These are phyloP conservation scores for Marasmarcha lunaedactyla DNA, from an alignment of 2,888 invertebrate genomes.

Conservation along the genomic window DNA sequence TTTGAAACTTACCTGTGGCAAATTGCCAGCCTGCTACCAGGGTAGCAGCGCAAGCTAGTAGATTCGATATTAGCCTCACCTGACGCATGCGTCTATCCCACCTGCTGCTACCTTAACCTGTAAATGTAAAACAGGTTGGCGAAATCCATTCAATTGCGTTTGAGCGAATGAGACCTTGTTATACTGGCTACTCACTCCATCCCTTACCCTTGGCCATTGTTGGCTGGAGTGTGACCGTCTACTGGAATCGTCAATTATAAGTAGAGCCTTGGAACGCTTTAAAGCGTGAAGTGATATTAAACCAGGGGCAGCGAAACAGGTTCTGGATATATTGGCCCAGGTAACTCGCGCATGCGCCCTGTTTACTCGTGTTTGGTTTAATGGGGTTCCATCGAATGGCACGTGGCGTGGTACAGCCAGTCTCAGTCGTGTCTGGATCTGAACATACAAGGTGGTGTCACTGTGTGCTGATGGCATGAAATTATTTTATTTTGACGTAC, in stretches of 20 bases:
- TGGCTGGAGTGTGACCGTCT: background rate
- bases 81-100: slow-evolving; percentile 66
- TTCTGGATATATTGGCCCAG: slow-evolving; percentile 22
- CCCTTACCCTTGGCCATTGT: background rate
- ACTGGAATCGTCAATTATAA: background rate
- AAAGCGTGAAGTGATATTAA: background rate
- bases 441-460: no score
- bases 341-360: slow-evolving; percentile 29
- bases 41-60: slow-evolving; percentile 33
- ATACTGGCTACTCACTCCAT: background rate
- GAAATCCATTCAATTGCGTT: background rate
- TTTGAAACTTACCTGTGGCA: slow-evolving; percentile 68
- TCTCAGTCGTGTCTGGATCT: no score
- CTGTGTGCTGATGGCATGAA: no score
- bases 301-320: slow-evolving; percentile 12
- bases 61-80: slow-evolving; percentile 31
- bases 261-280: background rate
- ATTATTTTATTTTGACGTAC: no score
- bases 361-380: slow-evolving; percentile 7
- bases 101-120: slow-evolving; percentile 24
- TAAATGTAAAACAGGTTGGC: background rate
- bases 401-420: slow-evolving; percentile 26
- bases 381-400: slow-evolving; percentile 20
- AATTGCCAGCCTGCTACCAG: slow-evolving; percentile 67
- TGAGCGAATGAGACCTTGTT: background rate